Conservation (phyloP, 2,888 invertebrate genomes). For the Cheilosia vernalis region DNA sequence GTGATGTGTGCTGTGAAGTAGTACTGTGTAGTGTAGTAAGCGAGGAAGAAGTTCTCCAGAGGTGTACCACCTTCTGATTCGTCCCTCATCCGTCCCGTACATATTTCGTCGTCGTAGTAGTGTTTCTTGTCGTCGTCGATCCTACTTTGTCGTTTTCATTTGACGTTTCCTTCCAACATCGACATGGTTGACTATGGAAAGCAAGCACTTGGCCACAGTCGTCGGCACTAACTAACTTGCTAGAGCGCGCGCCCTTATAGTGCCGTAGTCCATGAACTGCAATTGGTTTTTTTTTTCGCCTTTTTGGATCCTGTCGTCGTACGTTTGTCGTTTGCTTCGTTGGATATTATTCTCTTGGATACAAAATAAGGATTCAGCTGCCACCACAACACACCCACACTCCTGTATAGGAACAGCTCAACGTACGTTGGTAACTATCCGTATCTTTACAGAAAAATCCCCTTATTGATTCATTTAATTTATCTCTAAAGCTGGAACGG, state of each 20-base stretch:
- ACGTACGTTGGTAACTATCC: constrained; percentile 23
- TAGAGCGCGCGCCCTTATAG: constrained; percentile 33
- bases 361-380: constrained; percentile 44
- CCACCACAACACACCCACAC: not conserved
- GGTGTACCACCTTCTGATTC: constrained; percentile 39
- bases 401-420: not conserved
- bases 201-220: constrained; percentile 35
- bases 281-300: constrained; percentile 47
- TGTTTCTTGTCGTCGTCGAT: constrained; percentile 46
- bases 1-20: constrained; percentile 61
- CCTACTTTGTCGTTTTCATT: constrained; percentile 61
- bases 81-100: not conserved
- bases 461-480: constrained; percentile 69
- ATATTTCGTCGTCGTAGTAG: constrained; percentile 9
- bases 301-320: constrained; percentile 45
- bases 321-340: constrained; percentile 41
- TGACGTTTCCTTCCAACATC: constrained; percentile 49
- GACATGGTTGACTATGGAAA: constrained; percentile 6
- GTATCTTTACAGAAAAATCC: constrained; percentile 27
- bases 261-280: constrained; percentile 34
- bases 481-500: constrained; percentile 58
- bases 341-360: constrained; percentile 38
- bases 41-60: constrained; percentile 59
- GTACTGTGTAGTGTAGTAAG: constrained; percentile 54
- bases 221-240: constrained; percentile 46